Base-by-base conservation (phyloP, 2,113 vertebrate genomes). In the Tychaedon coryphoeus region DNA sequence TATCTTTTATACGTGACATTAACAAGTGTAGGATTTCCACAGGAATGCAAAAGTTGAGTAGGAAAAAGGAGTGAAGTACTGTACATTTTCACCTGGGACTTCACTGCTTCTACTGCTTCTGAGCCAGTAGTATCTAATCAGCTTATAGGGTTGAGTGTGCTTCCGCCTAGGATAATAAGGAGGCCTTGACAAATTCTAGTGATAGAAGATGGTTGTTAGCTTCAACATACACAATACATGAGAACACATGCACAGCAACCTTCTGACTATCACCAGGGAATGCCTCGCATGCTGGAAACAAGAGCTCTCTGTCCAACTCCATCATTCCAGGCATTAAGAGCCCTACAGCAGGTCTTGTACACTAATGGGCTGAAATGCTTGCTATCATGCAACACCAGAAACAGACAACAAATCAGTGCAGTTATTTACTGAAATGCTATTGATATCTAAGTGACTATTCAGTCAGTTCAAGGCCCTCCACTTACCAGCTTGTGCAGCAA, bases 1-100 rank as follows among this genome's bases (percentile, higher is more conserved):
- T 0, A 11, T 33, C 12, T 76, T 86, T n/a, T 28, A 12, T 8
- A 36, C 2, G 0, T 4, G 5, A 69, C 6, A 34, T 9, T 56
- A 72, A 43, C 6, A 79, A 86, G 38, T 48, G 5, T 3, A 58
- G 69, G 5, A 64, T 18, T 48, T 60, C 57, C 45, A 88, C 26
- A 58, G 24, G 24, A 86, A 64, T 3, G 2, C 18, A 74, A 28
- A 25, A 5, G 0, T 3, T 6, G 2, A 75, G 26, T 6, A 64
- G 6, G 6, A 45, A 75, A 62, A 26, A 51, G 16, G 29, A 50
- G 12, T 5, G 1, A 33, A 74, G 7, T 13, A 67, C 7, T 9
- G 8, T 8, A 2, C 54, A 51, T 77, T 64, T 80, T 33, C 51
- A 57, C 33, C 15, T 15, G 12, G 23, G 13, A 72, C 19, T 83